Base-by-base conservation (phyloP, 2,888 invertebrate species). In the Alitta virens region DNA sequence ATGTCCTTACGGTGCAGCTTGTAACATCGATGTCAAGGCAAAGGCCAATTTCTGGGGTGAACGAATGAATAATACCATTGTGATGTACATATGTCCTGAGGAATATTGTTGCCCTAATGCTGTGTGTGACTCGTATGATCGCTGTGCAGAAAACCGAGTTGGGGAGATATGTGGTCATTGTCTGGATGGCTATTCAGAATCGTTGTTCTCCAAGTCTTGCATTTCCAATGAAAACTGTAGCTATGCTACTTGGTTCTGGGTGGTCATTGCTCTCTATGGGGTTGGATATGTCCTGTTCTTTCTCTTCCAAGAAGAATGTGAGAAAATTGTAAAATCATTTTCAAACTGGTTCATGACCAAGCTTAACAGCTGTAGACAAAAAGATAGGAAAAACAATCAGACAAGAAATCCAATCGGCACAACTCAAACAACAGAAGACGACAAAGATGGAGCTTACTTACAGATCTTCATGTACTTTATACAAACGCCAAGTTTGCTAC, bases 21-120 rank as follows among this genome's bases (percentile, higher is more conserved):
- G 58, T 33, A 26, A 50, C 14, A 23, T 14, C 7, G 18, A 49
- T 9, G 24, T 58, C 14, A 26, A 16, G 16, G n/a, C 58, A 2
- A 58, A 58, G 24, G 50, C 58, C 14, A 58, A 58, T 50, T 58
- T 50, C 38, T 58, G 58, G 58, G 58, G 58, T 1, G 27, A 16
- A 7, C 27, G 38, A 2, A 21, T 21, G 18, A 27, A 49, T 21
- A 58, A 27, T n/a, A 51, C 24, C n/a, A 50, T 58, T 7, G 21
- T n/a, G 2, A 58, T 58, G 58, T 58, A 58, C 40, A 18, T 51
- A 3, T 58, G 58, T 38, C 50, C 58, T 3, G 58, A 51, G 26
- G 58, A 38, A 7, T 58, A 58, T 23, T 58, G 58, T 18, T 58
- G 58, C 33, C 58, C 46, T n/a, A 7, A 49, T 21, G 51, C 26